Conservation (phyloP, 2,797 vertebrate genomes). For the Euthynnus affinis region DNA sequence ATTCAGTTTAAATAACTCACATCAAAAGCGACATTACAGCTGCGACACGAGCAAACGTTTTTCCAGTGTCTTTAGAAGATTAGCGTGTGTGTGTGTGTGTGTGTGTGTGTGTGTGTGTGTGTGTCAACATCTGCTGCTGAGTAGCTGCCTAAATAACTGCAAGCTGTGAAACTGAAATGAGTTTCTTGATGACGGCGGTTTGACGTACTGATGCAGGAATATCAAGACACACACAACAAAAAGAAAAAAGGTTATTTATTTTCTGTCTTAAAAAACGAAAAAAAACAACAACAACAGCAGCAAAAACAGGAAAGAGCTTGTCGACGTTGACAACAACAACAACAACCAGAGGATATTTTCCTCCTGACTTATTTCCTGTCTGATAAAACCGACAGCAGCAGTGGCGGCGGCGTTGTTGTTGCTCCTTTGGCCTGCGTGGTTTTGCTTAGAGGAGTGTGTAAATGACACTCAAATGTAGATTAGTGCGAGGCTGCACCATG, state of each 20-base stretch:
- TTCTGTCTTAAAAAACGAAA: conserved; percentile 28
- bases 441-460: conserved; percentile 12
- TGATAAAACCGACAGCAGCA: conserved; percentile 9
- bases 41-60: too few species aligned
- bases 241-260: conserved; percentile 17
- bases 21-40: background rate
- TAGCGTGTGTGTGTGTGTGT: background rate
- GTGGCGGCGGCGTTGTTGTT: too few species aligned
- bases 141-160: conserved; percentile 39
- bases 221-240: conserved; percentile 4
- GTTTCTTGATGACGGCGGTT: conserved; percentile 28
- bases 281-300: background rate
- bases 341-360: conserved; percentile 12
- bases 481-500: conserved; percentile 10
- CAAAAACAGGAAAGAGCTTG: conserved; percentile 2
- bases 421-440: background rate
- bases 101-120: conserved; percentile 4
- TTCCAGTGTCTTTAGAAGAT: too few species aligned
- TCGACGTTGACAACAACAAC: background rate
- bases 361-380: conserved; percentile 3
- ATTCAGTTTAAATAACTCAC: background rate
- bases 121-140: conserved; percentile 36
- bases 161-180: conserved; percentile 49
- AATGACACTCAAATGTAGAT: conserved; percentile 38
- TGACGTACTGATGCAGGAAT: conserved; percentile 13